These are phyloP conservation scores for Prionailurus viverrinus DNA, from an alignment of 2,113 vertebrate genomes.

Conservation along the genomic window DNA sequence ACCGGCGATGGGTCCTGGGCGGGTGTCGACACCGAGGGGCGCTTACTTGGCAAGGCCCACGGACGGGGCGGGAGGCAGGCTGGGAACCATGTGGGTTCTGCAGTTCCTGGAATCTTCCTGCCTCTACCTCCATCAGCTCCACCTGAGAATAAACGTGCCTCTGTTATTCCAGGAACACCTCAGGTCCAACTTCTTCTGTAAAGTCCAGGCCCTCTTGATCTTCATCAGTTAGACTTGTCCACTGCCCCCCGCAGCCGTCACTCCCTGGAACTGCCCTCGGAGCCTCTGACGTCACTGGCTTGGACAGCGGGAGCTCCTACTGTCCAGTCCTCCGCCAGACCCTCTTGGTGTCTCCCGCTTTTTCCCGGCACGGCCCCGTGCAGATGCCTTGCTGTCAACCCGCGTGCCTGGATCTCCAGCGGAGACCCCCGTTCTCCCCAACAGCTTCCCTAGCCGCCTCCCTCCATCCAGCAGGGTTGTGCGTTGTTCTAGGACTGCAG, in stretches of 20 bases:
- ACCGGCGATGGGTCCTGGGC: rapidly evolving
- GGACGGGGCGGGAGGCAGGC: background rate
- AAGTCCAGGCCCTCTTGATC: background rate
- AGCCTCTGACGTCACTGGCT: rapidly evolving
- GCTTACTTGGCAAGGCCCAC: rapidly evolving
- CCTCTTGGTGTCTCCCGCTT: rapidly evolving
- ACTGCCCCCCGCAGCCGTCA: too few species aligned
- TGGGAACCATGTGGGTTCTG: background rate
- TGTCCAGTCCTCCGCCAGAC: background rate
- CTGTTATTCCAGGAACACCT: background rate
- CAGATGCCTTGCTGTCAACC: too few species aligned
- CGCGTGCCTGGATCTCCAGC: background rate
- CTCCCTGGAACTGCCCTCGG: background rate
- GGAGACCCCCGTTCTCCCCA: too few species aligned
- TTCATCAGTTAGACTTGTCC: rapidly evolving
- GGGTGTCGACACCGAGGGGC: rapidly evolving
- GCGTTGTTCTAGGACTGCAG: background rate
- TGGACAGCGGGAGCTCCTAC: rapidly evolving
- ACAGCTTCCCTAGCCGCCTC: rapidly evolving
- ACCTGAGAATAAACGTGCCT: background rate
- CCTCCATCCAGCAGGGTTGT: rapidly evolving
- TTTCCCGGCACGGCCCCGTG: background rate
- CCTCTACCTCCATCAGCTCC: rapidly evolving
- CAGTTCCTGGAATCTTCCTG: background rate
- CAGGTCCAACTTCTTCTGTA: background rate